Evolutionary conservation across 2,888 invertebrate genomes (phyloP), one percentile per base, ranked within the genome.

Genomic region (Erebia ligea): DNA sequence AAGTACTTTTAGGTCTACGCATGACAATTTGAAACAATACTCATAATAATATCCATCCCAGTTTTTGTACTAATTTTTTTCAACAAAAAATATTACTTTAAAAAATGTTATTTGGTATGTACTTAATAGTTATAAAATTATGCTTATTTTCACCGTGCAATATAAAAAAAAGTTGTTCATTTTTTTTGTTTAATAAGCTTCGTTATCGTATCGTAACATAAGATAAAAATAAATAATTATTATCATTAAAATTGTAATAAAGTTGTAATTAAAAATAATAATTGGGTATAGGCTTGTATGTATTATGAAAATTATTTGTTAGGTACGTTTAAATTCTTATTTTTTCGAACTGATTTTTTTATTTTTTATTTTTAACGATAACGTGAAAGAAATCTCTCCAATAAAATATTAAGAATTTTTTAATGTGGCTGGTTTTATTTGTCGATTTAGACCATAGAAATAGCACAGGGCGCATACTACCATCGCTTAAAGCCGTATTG

Each of bases 401-500:
- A 87, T 92, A 92, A 92, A 81, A 79, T 79, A 88, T 85, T 91
- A 92, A 91, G 89, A 90, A 88, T 90, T 92, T 90, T 34, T 88
- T 81, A 84, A 76, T 69, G 50, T 67, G 67, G 64, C 72, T 80
- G 77, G 84, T 90, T 89, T 90, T 79, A 83, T 86, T 90, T 81
- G 42, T 58, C 17, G n/a, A n/a, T n/a, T n/a, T n/a, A n/a, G n/a
- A n/a, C n/a, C n/a, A n/a, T n/a, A n/a, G n/a, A n/a, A n/a, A n/a
- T n/a, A n/a, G n/a, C n/a, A n/a, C n/a, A n/a, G n/a, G n/a, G n/a
- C n/a, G n/a, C n/a, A n/a, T n/a, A n/a, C n/a, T n/a, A n/a, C n/a
- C n/a, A n/a, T n/a, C n/a, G n/a, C n/a, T n/a, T n/a, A n/a, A n/a
- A n/a, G n/a, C n/a, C n/a, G n/a, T n/a, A n/a, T n/a, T n/a, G n/a